Base-by-base conservation (phyloP, 2,797 vertebrate genomes). In the Chiloscyllium punctatum region DNA sequence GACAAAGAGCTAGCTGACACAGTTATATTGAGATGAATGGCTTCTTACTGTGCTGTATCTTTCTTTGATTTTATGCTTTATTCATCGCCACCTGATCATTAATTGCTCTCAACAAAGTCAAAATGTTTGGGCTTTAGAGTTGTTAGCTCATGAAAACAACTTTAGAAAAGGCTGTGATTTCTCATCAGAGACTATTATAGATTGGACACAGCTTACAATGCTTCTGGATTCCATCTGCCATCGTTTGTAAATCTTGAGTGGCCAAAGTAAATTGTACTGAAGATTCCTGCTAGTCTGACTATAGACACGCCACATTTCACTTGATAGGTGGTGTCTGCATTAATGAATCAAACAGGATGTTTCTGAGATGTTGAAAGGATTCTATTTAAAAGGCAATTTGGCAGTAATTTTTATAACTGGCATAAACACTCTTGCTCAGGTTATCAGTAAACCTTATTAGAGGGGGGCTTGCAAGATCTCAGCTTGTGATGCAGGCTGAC, bases 401-500 rank as follows among this genome's bases (percentile, higher is more conserved):
- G 37, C 23, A 69, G 69, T 7, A 69, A 37, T 42, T 69, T 92
- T 92, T 69, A 23, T 69, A 92, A 42, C n/a, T 37, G 90, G n/a
- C 37, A 11, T 69, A 9, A 25, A 69, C n/a, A 27, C 37, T 4
- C 23, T 42, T 92, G 18, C n/a, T 92, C n/a, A 92, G 69, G 23
- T 92, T 69, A 92, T 92, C 66, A 92, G 90, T 69, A 42, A 92
- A 69, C 33, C 90, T 92, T 21, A 92, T 92, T 92, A 92, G n/a
- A 92, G 66, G n/a, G 90, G n/a, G 21, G n/a, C 90, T 42, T 69
- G 66, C 62, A 25, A 69, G 66, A 69, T 69, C 66, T 25, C 90
- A 92, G 66, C 66, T 69, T 92, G n/a, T 92, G 62, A 69, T 69
- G n/a, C 90, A 92, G 66, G 62, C n/a, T 68, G 90, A 69, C 90